Evolutionary conservation across 2,797 vertebrate species (phyloP).

Genomic region (Pagetopsis macropterus): DNA sequence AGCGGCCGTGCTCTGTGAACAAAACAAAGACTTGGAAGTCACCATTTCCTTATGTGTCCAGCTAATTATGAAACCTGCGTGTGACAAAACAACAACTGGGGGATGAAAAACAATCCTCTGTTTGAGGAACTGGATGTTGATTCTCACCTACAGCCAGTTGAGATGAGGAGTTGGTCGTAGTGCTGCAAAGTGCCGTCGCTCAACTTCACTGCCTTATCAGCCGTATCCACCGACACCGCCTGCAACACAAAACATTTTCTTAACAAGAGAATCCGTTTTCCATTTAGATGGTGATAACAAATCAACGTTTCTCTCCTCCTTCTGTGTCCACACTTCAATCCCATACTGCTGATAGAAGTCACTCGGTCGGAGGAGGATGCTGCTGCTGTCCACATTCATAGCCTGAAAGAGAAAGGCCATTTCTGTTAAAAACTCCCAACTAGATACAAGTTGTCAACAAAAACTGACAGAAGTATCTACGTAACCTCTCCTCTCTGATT

Average conservation of each 20-base stretch:
- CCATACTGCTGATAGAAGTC: conserved; percentile 82
- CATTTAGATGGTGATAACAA: not conserved
- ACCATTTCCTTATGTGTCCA: too few species aligned
- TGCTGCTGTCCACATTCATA: conserved; percentile 79
- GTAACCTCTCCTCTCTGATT: too few species aligned
- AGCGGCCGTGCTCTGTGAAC: conserved; percentile 80
- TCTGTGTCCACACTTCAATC: conserved; percentile 87
- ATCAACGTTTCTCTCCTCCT: conserved; percentile 78
- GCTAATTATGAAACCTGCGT: not conserved
- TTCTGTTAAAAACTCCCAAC: not conserved
- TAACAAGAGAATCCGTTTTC: not conserved
- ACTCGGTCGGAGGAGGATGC: conserved; percentile 80
- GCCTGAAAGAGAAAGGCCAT: conserved; percentile 57
- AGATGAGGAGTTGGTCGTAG: conserved; percentile 88
- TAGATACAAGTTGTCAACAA: not conserved
- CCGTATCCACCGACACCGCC: conserved; percentile 82
- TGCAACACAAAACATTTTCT: conserved; percentile 54
- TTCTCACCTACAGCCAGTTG: conserved; percentile 87
- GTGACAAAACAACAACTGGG: not conserved
- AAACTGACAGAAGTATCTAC: not conserved
- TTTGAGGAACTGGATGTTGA: not conserved
- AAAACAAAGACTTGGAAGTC: not conserved
- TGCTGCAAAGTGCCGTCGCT: conserved; percentile 79
- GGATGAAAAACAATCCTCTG: not conserved
- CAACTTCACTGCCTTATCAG: conserved; percentile 78